Conservation (phyloP, 2,797 vertebrate genomes). For the Pipistrellus nathusii region DNA sequence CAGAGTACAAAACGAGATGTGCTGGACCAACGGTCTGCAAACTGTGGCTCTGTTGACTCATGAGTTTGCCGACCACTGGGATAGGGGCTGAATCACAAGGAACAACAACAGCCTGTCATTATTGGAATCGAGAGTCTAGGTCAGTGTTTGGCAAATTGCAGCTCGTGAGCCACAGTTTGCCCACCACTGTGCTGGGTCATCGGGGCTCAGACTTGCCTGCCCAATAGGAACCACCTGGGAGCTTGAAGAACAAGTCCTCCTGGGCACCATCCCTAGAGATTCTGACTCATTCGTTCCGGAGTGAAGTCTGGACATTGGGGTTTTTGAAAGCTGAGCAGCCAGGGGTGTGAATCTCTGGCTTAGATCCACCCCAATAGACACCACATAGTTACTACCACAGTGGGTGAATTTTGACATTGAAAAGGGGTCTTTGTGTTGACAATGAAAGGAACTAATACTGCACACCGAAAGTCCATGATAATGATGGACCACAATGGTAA, state of each 20-base stretch:
- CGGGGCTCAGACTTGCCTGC: background rate
- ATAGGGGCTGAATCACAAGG: too few relatives aligned
- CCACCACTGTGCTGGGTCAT: background rate
- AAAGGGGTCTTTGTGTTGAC: background rate
- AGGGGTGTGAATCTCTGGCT: background rate
- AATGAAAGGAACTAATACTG: background rate
- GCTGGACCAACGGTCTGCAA: background rate
- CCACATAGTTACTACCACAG: background rate
- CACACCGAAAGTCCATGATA: background rate
- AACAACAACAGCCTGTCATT: too few relatives aligned
- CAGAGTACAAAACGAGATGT: background rate
- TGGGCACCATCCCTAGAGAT: background rate
- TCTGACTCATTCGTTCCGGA: background rate
- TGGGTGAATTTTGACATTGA: slow-evolving; percentile 26
- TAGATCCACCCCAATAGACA: background rate
- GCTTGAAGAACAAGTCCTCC: background rate
- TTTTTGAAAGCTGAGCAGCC: background rate
- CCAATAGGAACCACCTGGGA: background rate
- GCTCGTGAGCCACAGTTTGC: too few relatives aligned
- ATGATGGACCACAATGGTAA: background rate
- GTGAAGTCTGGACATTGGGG: background rate
- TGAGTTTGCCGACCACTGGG: too few relatives aligned
- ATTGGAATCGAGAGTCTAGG: too few relatives aligned
- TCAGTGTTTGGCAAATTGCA: too few relatives aligned
- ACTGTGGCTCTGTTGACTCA: too few relatives aligned